Conservation (phyloP, 2,113 vertebrate species). For the Mirounga angustirostris region DNA sequence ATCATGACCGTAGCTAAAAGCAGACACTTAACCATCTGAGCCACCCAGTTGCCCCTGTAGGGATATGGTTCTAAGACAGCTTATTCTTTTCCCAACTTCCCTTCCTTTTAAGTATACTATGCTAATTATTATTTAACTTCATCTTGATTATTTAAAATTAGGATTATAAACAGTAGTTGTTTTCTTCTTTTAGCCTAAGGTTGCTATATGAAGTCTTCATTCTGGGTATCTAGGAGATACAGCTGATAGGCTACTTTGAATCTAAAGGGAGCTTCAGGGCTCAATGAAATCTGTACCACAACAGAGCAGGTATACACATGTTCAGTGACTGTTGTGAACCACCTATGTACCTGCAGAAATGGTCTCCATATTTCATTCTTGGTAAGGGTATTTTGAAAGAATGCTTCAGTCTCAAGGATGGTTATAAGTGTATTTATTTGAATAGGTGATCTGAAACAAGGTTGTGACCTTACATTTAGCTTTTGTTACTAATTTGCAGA, state of each 20-base stretch:
- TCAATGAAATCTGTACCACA: neutral
- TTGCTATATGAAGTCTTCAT: neutral
- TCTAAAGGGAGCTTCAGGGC: neutral
- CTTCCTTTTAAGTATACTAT: neutral
- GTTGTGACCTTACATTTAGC: neutral
- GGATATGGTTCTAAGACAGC: neutral
- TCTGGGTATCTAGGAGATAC: neutral
- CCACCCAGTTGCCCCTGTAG: neutral
- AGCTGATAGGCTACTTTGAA: constrained; percentile 10
- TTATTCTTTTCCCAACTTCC: neutral
- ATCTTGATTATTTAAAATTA: neutral
- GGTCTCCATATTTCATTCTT: neutral
- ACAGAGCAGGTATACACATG: neutral
- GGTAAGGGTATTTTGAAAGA: constrained; percentile 16
- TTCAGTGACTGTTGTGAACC: constrained; percentile 17
- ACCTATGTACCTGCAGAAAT: neutral
- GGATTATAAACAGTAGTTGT: constrained; percentile 12
- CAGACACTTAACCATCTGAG: neutral
- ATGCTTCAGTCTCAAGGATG: neutral
- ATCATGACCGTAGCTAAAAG: neutral
- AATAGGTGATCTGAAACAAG: constrained; percentile 30
- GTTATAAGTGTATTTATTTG: neutral
- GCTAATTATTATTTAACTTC: constrained; percentile 31
- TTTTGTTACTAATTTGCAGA: neutral
- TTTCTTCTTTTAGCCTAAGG: neutral